Evolutionary conservation across 2,888 invertebrate species (phyloP).

Genomic region (Hypomecis atomaria): DNA sequence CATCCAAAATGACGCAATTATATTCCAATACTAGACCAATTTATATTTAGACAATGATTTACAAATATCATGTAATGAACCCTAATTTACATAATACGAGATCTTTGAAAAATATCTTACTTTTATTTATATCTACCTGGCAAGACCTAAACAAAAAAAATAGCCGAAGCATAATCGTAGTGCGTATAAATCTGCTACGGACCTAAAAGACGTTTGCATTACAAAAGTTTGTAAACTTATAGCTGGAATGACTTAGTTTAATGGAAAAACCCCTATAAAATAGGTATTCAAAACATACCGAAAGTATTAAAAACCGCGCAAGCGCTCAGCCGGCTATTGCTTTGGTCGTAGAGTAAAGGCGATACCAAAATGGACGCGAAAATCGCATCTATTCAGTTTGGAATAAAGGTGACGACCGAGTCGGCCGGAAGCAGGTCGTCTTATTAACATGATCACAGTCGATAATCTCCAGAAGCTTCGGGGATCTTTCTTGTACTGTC

Average conservation of each 20-base stretch:
- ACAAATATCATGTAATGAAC: constrained; percentile 20
- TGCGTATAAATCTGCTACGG: constrained; percentile 31
- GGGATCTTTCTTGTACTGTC: background rate
- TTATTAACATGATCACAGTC: constrained; percentile 1
- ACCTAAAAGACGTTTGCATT: constrained; percentile 19
- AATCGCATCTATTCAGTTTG: constrained; percentile 2
- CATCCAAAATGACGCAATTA: background rate
- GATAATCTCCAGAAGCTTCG: background rate
- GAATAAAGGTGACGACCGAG: constrained; percentile 2
- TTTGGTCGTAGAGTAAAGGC: constrained; percentile 39
- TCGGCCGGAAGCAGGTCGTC: background rate
- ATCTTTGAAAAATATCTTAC: constrained; percentile 37
- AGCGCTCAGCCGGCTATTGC: constrained; percentile 40
- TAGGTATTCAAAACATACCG: constrained; percentile 18
- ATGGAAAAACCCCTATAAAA: constrained; percentile 11
- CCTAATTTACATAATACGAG: constrained; percentile 28
- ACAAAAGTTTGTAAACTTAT: constrained; percentile 15
- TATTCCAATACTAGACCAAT: background rate
- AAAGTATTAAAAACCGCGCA: constrained; percentile 20
- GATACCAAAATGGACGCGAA: constrained; percentile 9
- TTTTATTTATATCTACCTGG: constrained; percentile 29
- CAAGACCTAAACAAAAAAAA: constrained; percentile 31
- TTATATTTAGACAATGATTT: constrained; percentile 18
- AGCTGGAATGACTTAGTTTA: constrained; percentile 29
- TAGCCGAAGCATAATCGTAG: constrained; percentile 21